Base-by-base conservation (phyloP, 1,140 invertebrate species). In the Ips nitidus region DNA sequence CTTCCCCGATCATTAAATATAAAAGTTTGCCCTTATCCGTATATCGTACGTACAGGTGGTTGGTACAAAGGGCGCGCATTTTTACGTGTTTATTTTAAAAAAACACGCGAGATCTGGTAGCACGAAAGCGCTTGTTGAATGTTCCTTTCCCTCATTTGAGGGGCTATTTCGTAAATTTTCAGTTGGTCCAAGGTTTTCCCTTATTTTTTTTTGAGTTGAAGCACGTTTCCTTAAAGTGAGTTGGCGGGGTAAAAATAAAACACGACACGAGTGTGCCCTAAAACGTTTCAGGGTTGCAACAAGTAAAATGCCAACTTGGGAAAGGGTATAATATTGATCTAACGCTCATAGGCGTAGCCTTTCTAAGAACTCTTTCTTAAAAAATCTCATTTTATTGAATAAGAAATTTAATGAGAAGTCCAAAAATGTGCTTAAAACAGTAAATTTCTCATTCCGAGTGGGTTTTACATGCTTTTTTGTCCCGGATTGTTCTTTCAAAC, bases 51-150 rank as follows among this genome's bases (percentile, higher is more conserved):
- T 66, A 66, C 63, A 66, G 63, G 63, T 66, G 63, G 63, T 66
- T 66, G 63, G 63, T 66, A 66, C 63, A 66, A 66, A 66, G 63
- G 53, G 63, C 41, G 63, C 63, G 40, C 63, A 55, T 43, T 66
- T 66, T 57, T 55, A 66, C 63, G 63, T 66, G 63, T 55, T 52
- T 43, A 63, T 38, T 66, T 66, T 66, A 66, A 66, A 66, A 22
- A 66, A 66, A 56, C 63, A 66, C 63, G 63, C 63, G 52, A 66
- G 38, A 36, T 66, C 7, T 43, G 22, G n/a, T 22, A 38, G 53
- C 63, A 66, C 63, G 63, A 57, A 66, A 66, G 53, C 53, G 52
- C 63, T 66, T 66, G 63, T 66, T 66, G 63, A 66, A 66, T 66
- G 53, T 53, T 7, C 5, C 53, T 22, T 22, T 22, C 22, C 22